These are phyloP conservation scores for Agonopterix subpropinquella DNA, from an alignment of 2,888 invertebrate genomes.

Conservation along the genomic window DNA sequence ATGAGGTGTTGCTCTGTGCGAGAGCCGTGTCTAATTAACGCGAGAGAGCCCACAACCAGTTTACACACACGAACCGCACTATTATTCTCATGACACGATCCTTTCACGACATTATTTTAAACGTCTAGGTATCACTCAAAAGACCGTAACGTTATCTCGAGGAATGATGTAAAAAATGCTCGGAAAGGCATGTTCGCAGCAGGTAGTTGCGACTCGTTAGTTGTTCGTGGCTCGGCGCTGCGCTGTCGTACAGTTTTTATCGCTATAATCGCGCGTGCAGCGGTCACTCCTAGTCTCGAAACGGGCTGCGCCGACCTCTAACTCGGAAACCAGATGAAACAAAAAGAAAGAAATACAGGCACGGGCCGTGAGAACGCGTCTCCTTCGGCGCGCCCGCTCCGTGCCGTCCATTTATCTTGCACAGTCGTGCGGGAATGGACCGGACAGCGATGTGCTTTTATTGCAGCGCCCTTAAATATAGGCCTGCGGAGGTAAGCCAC, in stretches of 20 bases:
- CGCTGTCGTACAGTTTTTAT: conserved; percentile 58
- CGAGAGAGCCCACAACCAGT: conserved; percentile 42
- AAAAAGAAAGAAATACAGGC: conserved; percentile 65
- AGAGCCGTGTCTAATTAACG: conserved; percentile 67
- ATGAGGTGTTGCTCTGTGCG: conserved; percentile 64
- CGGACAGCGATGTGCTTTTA: conserved; percentile 68
- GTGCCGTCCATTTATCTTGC: conserved; percentile 69
- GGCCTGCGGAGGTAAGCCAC: conserved; percentile 54
- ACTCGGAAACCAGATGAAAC: conserved; percentile 65
- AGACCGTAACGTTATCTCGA: conserved; percentile 34
- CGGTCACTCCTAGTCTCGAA: conserved; percentile 59
- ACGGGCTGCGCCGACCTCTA: conserved; percentile 61
- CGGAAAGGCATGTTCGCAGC: conserved; percentile 22
- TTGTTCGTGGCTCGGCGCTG: conserved; percentile 32
- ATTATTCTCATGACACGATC: conserved; percentile 26
- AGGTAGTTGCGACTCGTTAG: conserved; percentile 50
- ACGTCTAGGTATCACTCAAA: conserved; percentile 22
- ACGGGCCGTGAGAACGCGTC: conserved; percentile 74
- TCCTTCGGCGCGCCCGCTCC: conserved; percentile 46
- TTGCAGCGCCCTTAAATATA: conserved; percentile 72
- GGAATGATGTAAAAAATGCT: conserved; percentile 33
- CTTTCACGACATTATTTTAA: conserved; percentile 37
- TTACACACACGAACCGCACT: conserved; percentile 32
- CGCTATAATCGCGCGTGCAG: conserved; percentile 55
- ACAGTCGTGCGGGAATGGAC: conserved; percentile 72